These are phyloP conservation scores for Lutjanus erythropterus DNA, from an alignment of 2,113 vertebrate genomes.

Conservation along the genomic window DNA sequence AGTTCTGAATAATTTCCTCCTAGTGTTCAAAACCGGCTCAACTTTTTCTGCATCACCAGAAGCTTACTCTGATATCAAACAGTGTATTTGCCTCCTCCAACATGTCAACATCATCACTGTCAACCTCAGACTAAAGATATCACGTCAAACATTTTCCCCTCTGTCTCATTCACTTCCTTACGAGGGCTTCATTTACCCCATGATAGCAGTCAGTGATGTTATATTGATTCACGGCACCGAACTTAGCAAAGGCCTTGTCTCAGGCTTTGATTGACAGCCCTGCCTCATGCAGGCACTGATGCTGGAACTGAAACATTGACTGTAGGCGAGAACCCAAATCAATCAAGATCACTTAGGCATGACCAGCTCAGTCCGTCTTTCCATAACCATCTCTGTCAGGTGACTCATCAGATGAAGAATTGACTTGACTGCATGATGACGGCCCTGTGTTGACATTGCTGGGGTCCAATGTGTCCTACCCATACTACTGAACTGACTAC, in stretches of 20 bases:
- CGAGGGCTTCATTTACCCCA: slow-evolving; percentile 44
- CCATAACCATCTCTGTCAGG: slow-evolving; percentile 54
- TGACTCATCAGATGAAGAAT: slow-evolving; percentile 49
- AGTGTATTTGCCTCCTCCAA: not conserved
- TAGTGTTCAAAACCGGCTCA: not conserved
- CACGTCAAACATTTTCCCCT: slow-evolving; percentile 17
- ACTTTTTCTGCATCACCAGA: not conserved
- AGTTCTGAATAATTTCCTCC: slow-evolving; percentile 11
- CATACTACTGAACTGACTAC: not conserved
- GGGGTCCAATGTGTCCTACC: not conserved
- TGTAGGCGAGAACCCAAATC: slow-evolving; percentile 53
- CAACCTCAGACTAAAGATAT: slow-evolving; percentile 8
- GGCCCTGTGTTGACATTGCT: slow-evolving; percentile 6
- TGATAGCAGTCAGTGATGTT: slow-evolving; percentile 52
- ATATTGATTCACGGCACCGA: slow-evolving; percentile 59
- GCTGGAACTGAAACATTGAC: slow-evolving; percentile 64
- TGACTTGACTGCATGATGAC: slow-evolving; percentile 43
- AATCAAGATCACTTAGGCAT: slow-evolving; percentile 68
- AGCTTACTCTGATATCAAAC: not conserved
- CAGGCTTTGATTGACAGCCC: slow-evolving; percentile 57
- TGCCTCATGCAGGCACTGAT: slow-evolving; percentile 12
- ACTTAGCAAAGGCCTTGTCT: slow-evolving; percentile 38
- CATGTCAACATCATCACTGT: slow-evolving; percentile 24
- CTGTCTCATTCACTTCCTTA: slow-evolving; percentile 46
- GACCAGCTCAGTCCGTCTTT: slow-evolving; percentile 26